Evolutionary conservation across 2,888 invertebrate genomes (phyloP), one percentile per base, ranked within the genome.

Genomic region (Nipponacmea schrenckii): DNA sequence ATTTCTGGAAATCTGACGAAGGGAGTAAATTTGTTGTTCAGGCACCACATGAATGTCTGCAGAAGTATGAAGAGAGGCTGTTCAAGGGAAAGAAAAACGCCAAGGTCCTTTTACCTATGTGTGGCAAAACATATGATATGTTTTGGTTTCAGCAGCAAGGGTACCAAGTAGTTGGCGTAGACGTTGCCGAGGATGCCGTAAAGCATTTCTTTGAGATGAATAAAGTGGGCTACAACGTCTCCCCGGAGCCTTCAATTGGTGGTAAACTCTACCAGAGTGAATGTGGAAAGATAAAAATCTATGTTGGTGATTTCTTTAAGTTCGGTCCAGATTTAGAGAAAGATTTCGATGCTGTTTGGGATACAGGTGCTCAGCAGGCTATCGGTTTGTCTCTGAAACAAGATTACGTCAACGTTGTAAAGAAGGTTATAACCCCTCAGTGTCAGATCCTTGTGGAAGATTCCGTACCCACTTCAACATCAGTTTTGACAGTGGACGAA

Each of bases 171-270:
- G 56, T 56, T 56, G 56, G 56, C 56, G 24, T 56, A 7, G 56
- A 56, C 20, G 10, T 56, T 24, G 20, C 56, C 5, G 20, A 20
- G 20, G 56, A 24, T 56, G 56, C 56, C 12, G 56, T 56, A 20
- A 20, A 56, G 14, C 56, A 56, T 24, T 56, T 56, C 56, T 56
- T 56, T 14, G 56, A 56, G 56, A 20, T 56, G 56, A 56, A 56
- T 14, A 56, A 56, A 20, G 12, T 56, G 8, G 24, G 14, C 10
- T 56, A 24, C 24, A 24, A 20, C 8, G 56, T 56, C 10, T 15
- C 56, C 10, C 10, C 20, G 20, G 56, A 24, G 4, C 56, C 56
- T 10, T 56, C 56, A 24, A 56, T 56, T 24, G 20, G 14, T 12
- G 56, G 56, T 10, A 24, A 56, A 10, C 24, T 56, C 2, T 56